Evolutionary conservation across 2,888 invertebrate genomes (phyloP), one percentile per base, ranked within the genome.

Genomic region (Plemyria rubiginata): DNA sequence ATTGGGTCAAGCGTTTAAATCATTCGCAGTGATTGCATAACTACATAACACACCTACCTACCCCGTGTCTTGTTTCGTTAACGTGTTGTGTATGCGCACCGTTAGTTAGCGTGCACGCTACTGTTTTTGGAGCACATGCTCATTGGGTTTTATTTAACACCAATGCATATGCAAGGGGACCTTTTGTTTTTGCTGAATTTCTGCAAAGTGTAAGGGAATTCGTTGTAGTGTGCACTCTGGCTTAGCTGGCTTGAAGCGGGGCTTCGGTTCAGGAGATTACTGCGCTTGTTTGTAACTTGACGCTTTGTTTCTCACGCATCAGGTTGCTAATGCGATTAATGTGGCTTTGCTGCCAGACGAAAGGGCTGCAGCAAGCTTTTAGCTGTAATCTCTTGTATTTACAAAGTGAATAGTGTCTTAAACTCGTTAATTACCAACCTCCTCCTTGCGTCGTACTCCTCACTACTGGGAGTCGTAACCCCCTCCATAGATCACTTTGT

Each of bases 261-360:
- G 73, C 77, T 80, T 77, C 75, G 65, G 60, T 64, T 70, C 62
- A 62, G 72, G 64, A 66, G 77, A 73, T 77, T 77, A 15, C 72
- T 71, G 70, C 71, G 66, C 76, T 75, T 73, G 78, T 76, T 75
- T 74, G 80, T 79, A 81, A 81, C 77, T 73, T 71, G 75, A 79
- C 68, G 73, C 77, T 77, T 78, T 76, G 78, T 77, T 82, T 84
- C 82, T 78, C 81, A 82, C 81, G 82, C 78, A 70, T 80, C 76
- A 62, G 67, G 70, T 81, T 78, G 76, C 72, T 74, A 73, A 75
- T 67, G 71, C 68, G 66, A 77, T 76, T 76, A 74, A 75, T 73
- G 70, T 75, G 58, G 57, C 61, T 67, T 67, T 60, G 43, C 55
- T 64, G 54, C 62, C 43, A 61, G 55, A 60, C 54, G 57, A 58